phyloP scores from a whole-genome alignment of 2,113 vertebrate genomes.

The Vidua macroura region DNA sequence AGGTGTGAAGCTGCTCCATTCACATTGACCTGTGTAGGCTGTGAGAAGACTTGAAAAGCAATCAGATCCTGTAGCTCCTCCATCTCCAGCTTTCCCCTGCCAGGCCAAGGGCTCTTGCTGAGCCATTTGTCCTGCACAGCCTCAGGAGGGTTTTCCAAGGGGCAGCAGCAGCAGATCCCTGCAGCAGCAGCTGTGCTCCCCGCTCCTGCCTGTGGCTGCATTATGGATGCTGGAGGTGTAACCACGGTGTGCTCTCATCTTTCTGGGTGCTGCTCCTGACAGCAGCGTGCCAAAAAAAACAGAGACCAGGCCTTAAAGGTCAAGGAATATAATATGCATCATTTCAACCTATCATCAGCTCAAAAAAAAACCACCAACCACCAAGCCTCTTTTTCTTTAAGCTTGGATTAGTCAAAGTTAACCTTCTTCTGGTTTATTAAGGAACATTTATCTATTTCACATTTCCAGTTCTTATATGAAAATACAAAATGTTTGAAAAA shows the following conservation, averaged over 20 bases:
- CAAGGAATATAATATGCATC: neutral
- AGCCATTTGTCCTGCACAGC: neutral
- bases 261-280: neutral
- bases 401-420: neutral
- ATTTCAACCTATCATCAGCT: neutral
- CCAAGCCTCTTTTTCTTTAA: neutral
- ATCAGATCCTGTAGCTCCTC: neutral
- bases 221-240: neutral
- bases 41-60: neutral
- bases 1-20: neutral
- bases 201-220: neutral
- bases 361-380: neutral
- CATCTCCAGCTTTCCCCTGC: fast-evolving
- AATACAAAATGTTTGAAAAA: neutral
- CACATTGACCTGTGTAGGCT: neutral
- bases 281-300: neutral
- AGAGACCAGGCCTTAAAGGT: neutral
- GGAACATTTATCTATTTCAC: neutral
- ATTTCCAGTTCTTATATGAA: neutral
- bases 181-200: neutral
- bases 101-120: neutral
- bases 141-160: neutral
- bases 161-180: neutral
- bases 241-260: neutral
- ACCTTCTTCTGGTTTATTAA: neutral